Evolutionary conservation across 1,140 invertebrate species (phyloP), one percentile per base, ranked within the genome.

Genomic region (Pemphigus obesinymphae): DNA sequence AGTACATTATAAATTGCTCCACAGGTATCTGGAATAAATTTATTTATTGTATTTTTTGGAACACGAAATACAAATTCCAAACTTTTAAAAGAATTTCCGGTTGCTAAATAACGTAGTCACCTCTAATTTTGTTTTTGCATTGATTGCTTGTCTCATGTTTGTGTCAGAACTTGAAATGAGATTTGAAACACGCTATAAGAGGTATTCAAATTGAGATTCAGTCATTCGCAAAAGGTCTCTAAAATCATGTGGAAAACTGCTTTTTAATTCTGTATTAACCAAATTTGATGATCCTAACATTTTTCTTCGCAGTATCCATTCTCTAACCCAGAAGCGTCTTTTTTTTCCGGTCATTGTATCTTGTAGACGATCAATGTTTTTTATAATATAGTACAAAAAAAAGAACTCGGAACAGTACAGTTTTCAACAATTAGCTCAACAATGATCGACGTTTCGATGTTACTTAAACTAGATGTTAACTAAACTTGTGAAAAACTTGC

Each of bases 11-110:
- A 73, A 17, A 73, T 50, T 20, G 70, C 70, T 20, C 50, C 70
- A 48, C 40, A 73, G 15, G 26, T 45, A 10, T 73, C 43, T 29
- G 84, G 83, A 66, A 86, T 70, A 55, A 84, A 85, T 73, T 82
- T 82, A 66, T 83, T 66, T 72, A 85, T 85, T 66, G 82, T 43
- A 82, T 85, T 84, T 83, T 85, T 85, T 48, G 85, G 85, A 82
- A 86, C 82, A 84, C 82, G 63, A 55, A 85, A 86, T 34, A 84
- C 82, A 81, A 85, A 85, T 63, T 84, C 84, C 45, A 86, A 75
- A 82, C 83, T 85, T 58, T 63, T 80, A 73, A 83, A 85, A 48
- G 83, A 85, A 84, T 86, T 84, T 37, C 75, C 75, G 29, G 75
- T n/a, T 6, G 75, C 63, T 66, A 68, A 61, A 45, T 43, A 50